A percentile compares a stretch with the other conserved stretches of the same genome.
phyloP scores from a whole-genome alignment of 1,140 invertebrate genomes.

The Hyphantria cunea region DNA sequence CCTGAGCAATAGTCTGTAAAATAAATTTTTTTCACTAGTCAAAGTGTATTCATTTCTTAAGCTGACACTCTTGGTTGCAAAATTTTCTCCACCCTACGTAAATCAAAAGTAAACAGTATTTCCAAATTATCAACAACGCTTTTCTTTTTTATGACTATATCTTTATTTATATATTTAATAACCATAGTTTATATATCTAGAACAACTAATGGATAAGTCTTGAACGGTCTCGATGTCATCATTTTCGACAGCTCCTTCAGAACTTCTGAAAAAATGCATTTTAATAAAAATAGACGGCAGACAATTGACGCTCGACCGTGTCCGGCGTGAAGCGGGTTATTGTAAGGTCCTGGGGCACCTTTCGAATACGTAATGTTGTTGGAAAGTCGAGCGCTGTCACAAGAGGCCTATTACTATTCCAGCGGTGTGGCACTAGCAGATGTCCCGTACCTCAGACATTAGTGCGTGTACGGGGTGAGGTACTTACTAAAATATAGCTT shows the following conservation, averaged over 20 bases:
- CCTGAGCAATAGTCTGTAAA: no score
- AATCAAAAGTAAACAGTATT: no score
- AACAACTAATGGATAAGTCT: neutral
- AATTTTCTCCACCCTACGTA: no score
- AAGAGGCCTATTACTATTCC: constrained; percentile 44
- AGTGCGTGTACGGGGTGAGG: constrained; percentile 19
- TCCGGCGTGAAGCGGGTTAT: constrained; percentile 29
- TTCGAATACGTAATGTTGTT: constrained; percentile 41
- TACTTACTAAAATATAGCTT: neutral
- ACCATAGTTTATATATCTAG: no score
- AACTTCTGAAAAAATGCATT: constrained; percentile 19
- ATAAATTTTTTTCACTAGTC: no score
- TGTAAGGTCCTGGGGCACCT: constrained; percentile 12
- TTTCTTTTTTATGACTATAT: no score
- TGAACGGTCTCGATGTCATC: neutral
- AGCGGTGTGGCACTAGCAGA: constrained; percentile 37
- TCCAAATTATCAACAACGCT: no score
- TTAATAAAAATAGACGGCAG: constrained; percentile 32
- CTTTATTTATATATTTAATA: no score
- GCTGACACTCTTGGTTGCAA: no score
- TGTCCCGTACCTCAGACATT: constrained; percentile 37
- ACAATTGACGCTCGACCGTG: constrained; percentile 16
- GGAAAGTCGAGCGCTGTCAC: constrained; percentile 51
- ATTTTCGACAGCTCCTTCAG: no score
- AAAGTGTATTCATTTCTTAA: no score